A percentile compares a stretch with the other conserved stretches of the same genome.
These are phyloP conservation scores for Malurus splendens DNA, from an alignment of 2,797 vertebrate genomes.

Conservation along the genomic window DNA sequence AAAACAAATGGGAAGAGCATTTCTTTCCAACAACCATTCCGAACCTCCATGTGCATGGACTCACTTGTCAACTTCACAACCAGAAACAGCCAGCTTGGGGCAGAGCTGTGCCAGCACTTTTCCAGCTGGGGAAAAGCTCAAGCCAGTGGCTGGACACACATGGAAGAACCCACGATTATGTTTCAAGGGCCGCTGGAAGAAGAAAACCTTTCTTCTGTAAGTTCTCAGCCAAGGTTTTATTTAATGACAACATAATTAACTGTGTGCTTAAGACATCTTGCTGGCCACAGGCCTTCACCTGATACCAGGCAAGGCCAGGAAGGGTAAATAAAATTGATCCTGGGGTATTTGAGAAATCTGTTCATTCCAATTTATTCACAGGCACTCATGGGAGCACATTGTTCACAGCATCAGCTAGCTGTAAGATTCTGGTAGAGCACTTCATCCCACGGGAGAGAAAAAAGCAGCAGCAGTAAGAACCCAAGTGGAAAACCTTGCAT, in stretches of 20 bases:
- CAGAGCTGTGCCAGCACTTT: not conserved
- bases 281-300: fast-evolving
- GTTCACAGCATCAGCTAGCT: not conserved
- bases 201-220: not conserved
- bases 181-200: not conserved
- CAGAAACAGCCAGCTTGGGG: not conserved
- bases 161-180: not conserved
- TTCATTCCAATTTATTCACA: not conserved
- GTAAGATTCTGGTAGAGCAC: not conserved
- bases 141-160: not conserved
- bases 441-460: not conserved
- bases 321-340: not conserved
- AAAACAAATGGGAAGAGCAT: not conserved
- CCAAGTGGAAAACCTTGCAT: not conserved
- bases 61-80: not conserved
- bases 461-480: not conserved
- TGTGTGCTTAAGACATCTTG: not conserved
- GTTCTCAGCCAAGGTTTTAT: not conserved
- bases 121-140: not conserved
- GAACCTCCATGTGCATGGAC: not conserved
- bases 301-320: not conserved
- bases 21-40: not conserved
- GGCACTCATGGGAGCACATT: not conserved
- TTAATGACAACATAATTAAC: not conserved
- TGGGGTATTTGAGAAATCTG: not conserved